These are phyloP conservation scores for Orestias chungarensis DNA, from an alignment of 2,797 vertebrate species.

Conservation along the genomic window DNA sequence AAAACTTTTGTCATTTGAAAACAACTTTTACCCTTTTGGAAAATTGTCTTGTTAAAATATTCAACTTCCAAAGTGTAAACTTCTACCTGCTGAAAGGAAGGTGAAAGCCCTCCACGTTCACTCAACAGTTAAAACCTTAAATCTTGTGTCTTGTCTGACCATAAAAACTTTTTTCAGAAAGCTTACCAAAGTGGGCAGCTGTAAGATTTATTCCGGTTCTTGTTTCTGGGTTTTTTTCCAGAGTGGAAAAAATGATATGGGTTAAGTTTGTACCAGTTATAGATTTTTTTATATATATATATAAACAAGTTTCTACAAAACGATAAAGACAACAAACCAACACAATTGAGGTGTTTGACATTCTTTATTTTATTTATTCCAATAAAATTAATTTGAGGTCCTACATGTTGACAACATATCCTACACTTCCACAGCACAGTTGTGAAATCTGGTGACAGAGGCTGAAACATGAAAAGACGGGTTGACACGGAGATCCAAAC, in stretches of 20 bases:
- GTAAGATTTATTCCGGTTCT: background rate
- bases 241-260: background rate
- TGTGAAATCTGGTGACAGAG: slow-evolving; percentile 54
- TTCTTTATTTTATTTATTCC: slow-evolving; percentile 74
- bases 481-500: slow-evolving; percentile 38
- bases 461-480: slow-evolving; percentile 42
- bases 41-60: too few species aligned
- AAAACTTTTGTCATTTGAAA: too few species aligned
- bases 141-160: background rate
- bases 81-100: background rate
- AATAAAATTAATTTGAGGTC: slow-evolving; percentile 64
- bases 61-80: too few species aligned
- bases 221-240: background rate
- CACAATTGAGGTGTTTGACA: slow-evolving; percentile 41
- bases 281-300: background rate
- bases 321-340: background rate
- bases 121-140: background rate
- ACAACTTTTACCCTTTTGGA: background rate
- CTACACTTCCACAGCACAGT: slow-evolving; percentile 63
- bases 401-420: slow-evolving; percentile 50
- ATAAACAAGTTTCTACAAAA: background rate
- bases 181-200: background rate
- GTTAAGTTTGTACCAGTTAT: background rate
- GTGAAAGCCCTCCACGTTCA: background rate
- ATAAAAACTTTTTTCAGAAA: background rate